phyloP scores from a whole-genome alignment of 2,113 vertebrate species.

The Mirounga angustirostris region DNA sequence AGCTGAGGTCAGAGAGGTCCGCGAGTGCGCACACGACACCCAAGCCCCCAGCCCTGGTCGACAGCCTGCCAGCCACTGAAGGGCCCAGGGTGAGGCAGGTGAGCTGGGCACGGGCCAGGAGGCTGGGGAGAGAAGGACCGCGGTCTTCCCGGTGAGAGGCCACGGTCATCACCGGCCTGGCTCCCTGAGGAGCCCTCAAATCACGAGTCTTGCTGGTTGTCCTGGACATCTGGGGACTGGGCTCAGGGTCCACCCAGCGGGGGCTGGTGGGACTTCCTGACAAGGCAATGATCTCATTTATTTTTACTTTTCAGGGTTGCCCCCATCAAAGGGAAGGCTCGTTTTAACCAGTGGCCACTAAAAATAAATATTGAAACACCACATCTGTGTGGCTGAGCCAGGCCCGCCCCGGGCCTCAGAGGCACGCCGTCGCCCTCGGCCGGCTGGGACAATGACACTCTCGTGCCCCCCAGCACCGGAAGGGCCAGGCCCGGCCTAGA shows the following conservation, averaged over 20 bases:
- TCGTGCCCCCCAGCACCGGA: background rate
- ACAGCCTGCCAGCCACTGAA: no score
- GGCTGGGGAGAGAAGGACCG: background rate
- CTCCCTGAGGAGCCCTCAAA: background rate
- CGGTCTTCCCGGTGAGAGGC: background rate
- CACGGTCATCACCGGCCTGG: background rate
- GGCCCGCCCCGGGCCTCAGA: fast-evolving
- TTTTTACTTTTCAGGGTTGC: conserved; percentile 62
- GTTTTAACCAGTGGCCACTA: conserved; percentile 65
- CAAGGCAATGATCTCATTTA: background rate
- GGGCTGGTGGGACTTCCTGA: background rate
- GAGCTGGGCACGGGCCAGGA: background rate
- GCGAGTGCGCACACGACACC: fast-evolving
- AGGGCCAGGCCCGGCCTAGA: background rate
- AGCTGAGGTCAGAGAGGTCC: background rate
- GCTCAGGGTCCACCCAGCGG: background rate
- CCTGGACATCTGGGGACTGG: background rate
- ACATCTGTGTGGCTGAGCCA: background rate
- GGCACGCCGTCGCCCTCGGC: background rate
- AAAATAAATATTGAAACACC: conserved; percentile 77
- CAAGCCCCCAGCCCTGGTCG: background rate
- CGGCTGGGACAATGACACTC: background rate
- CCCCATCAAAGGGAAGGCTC: conserved; percentile 48
- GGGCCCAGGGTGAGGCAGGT: fast-evolving
- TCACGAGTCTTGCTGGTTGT: background rate